Evolutionary conservation across 2,113 vertebrate species (phyloP).

Genomic region (Rhea americana): DNA sequence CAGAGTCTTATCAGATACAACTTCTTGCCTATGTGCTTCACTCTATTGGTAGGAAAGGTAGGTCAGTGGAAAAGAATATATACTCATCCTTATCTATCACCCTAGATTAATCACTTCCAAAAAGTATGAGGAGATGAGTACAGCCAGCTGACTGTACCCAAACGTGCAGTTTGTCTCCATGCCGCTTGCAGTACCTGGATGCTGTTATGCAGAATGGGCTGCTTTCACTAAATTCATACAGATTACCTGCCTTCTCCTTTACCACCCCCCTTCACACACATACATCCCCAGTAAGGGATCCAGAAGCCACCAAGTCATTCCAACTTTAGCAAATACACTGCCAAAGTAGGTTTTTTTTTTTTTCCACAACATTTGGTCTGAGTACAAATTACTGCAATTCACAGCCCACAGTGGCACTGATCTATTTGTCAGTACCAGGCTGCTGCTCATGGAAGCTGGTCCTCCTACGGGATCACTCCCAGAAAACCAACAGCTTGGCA

Average conservation of each 20-base stretch:
- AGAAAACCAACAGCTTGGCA: background rate
- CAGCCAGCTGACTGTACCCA: background rate
- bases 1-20: background rate
- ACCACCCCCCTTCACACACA: too few species aligned
- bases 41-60: background rate
- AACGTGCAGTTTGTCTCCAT: background rate
- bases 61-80: background rate
- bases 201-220: background rate
- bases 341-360: background rate
- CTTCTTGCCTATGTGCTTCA: background rate
- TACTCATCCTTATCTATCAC: background rate
- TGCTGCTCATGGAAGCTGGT: accelerated
- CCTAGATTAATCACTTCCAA: background rate
- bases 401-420: background rate
- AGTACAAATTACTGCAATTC: background rate
- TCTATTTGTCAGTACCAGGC: accelerated
- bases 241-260: background rate
- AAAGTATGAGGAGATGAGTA: accelerated
- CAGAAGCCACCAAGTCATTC: background rate
- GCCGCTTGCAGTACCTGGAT: background rate
- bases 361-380: background rate
- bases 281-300: accelerated
- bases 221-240: background rate
- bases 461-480: background rate
- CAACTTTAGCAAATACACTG: background rate